Evolutionary conservation across 2,888 invertebrate genomes (phyloP), one percentile per base, ranked within the genome.

Genomic region (Podotricha telesiphe): DNA sequence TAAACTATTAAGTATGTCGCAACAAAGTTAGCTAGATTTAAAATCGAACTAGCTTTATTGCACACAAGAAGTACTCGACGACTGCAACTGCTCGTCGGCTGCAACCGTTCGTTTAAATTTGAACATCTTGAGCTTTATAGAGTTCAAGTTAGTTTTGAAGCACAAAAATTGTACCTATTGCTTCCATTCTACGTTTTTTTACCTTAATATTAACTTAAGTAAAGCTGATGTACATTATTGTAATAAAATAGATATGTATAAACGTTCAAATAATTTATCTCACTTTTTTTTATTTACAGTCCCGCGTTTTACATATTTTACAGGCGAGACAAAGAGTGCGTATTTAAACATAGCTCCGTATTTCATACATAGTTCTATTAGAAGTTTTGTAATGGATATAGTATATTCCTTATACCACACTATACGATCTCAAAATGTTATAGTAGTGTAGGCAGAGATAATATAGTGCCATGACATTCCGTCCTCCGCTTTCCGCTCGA

Each of bases 51-150:
- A 20, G 58, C 58, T 42, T 42, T 40, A 58, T 20, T 42, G 42
- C n/a, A 59, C 45, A 59, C 59, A 28, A 59, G 59, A 45, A 59
- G 42, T 59, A 42, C 59, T 45, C 28, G 10, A 42, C 15, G 20
- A 58, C 5, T 58, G 42, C 42, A 58, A 42, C 42, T 58, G 22
- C 28, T 22, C 34, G 34, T 55, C 55, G 34, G 28, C 45, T 59
- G n/a, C 45, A 59, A 59, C 45, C 13, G 59, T 59, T 59, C 59
- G 22, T 45, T 45, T 22, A 45, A 59, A 45, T 59, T 59, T 59
- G 8, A 59, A 28, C 59, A 45, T 42, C 42, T 56, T 58, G n/a
- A 58, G 22, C 59, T 59, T 17, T 28, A 22, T 22, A 59, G 7
- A 22, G 42, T 45, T 11, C 11, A 59, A 40, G 10, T 42, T 42